Percentiles rank a stretch among this genome's conserved stretches.
These are phyloP conservation scores for Latrodectus geometricus DNA, from an alignment of 1,140 invertebrate species.

Conservation along the genomic window DNA sequence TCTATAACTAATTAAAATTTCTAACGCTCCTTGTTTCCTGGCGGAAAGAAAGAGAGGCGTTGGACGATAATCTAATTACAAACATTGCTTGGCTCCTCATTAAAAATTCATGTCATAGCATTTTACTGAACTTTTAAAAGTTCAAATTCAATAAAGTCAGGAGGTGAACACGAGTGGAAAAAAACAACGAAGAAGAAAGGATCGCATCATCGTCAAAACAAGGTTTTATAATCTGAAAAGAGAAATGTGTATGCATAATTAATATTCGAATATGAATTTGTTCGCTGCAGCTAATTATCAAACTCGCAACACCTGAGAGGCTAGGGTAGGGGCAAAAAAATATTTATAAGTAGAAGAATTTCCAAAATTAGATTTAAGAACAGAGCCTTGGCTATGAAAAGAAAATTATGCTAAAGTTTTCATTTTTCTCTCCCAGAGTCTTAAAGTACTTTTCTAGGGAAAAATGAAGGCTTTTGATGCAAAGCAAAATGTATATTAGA, in stretches of 20 bases:
- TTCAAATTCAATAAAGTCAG: slow-evolving; percentile 46
- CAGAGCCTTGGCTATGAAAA: background rate
- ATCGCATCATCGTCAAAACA: slow-evolving; percentile 47
- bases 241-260: slow-evolving; percentile 54
- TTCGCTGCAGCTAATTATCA: slow-evolving; percentile 1
- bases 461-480: background rate
- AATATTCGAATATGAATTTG: slow-evolving; percentile 56
- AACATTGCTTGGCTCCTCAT: slow-evolving; percentile 22
- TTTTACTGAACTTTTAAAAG: slow-evolving; percentile 24
- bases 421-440: background rate
- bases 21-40: background rate
- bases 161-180: background rate
- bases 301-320: background rate
- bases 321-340: background rate
- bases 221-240: slow-evolving; percentile 40
- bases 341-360: background rate
- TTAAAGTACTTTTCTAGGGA: background rate
- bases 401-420: background rate
- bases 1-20: background rate
- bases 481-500: background rate
- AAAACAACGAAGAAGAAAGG: background rate
- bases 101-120: slow-evolving; percentile 36
- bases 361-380: slow-evolving; percentile 35
- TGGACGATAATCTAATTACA: slow-evolving; percentile 41
- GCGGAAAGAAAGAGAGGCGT: background rate